A percentile compares a stretch with the other conserved stretches of the same genome.
Evolutionary conservation across 2,888 invertebrate genomes (phyloP).

Genomic region (Cactoblastis cactorum): DNA sequence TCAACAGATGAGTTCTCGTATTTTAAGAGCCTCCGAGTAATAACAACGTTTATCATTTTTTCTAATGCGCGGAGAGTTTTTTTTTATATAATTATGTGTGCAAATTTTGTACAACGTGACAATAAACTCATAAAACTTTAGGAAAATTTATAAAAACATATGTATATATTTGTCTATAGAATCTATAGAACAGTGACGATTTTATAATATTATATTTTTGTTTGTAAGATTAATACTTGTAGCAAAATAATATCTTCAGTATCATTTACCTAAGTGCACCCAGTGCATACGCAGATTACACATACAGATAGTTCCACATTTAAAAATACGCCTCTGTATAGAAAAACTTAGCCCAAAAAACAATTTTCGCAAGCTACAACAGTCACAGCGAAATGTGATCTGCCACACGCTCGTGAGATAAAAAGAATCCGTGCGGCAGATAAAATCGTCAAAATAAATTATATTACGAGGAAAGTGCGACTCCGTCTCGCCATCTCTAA

Average conservation of each 20-base stretch:
- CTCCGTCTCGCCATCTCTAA: conserved; percentile 73
- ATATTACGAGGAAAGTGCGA: conserved; percentile 60
- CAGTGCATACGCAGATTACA: too few species aligned
- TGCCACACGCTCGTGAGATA: conserved; percentile 27
- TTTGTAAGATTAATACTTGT: too few species aligned
- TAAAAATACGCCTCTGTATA: too few species aligned
- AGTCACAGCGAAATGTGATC: conserved; percentile 9
- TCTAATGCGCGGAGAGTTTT: background rate
- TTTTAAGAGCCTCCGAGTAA: background rate
- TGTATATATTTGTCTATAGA: too few species aligned
- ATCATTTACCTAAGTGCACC: too few species aligned
- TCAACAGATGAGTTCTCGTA: conserved; percentile 9
- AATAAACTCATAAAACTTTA: too few species aligned
- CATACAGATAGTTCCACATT: too few species aligned
- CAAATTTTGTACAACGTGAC: too few species aligned
- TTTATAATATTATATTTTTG: too few species aligned
- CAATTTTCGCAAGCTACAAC: background rate
- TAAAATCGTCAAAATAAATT: conserved; percentile 61
- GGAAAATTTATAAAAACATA: too few species aligned
- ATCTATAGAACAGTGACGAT: too few species aligned
- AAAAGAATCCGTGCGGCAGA: conserved; percentile 48
- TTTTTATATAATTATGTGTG: background rate
- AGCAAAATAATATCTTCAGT: too few species aligned
- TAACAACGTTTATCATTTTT: background rate
- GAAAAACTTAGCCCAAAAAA: background rate